Evolutionary conservation across 2,113 vertebrate genomes (phyloP).

Genomic region (Indri indri): DNA sequence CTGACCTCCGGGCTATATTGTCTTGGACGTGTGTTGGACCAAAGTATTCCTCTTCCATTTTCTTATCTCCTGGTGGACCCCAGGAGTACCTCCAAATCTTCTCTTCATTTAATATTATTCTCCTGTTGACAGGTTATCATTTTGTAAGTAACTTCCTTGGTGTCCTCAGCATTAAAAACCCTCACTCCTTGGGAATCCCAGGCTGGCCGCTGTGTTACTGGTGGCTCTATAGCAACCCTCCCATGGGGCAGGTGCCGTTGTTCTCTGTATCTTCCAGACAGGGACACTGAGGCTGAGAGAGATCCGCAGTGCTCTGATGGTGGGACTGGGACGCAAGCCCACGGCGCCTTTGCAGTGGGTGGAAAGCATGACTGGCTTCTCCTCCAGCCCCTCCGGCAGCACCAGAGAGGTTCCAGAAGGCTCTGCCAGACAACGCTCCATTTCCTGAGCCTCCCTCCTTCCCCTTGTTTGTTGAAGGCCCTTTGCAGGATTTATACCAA

Average conservation of each 20-base stretch:
- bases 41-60: not conserved
- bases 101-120: not conserved
- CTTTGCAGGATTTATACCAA: not conserved
- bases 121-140: not conserved
- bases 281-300: not conserved
- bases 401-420: not conserved
- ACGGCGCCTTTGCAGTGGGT: not conserved
- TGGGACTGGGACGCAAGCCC: not conserved
- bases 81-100: not conserved
- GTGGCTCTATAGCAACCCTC: not conserved
- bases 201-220: not conserved
- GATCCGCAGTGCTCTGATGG: not conserved
- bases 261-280: not conserved
- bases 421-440: too few species aligned
- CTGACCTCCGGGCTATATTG: not conserved
- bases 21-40: not conserved
- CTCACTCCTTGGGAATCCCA: accelerated
- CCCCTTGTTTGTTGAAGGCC: not conserved
- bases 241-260: not conserved
- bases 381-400: too few species aligned
- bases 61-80: not conserved
- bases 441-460: not conserved
- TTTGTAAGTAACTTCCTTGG: not conserved
- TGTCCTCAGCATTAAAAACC: not conserved
- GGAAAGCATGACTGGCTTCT: not conserved